A percentile compares a stretch with the other conserved stretches of the same genome.
Evolutionary conservation across 2,888 invertebrate species (phyloP).

Genomic region (Ennomos erosarius): DNA sequence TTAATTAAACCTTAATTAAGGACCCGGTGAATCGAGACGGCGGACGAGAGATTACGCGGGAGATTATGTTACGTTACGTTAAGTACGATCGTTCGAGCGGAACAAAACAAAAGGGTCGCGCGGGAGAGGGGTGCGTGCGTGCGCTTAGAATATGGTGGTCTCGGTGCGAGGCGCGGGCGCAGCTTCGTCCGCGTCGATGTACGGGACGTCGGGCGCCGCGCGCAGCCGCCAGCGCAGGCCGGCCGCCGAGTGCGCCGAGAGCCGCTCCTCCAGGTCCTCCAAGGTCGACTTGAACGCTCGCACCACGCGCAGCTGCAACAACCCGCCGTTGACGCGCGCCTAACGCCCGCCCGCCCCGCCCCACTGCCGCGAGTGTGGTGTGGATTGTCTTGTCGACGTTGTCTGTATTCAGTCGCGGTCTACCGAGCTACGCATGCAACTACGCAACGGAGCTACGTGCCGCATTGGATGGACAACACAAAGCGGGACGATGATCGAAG

Average conservation of each 20-base stretch:
- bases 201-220: slow-evolving; percentile 93
- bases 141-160: slow-evolving; percentile 74
- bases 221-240: slow-evolving; percentile 94
- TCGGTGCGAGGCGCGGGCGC: slow-evolving; percentile 68
- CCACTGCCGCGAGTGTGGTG: slow-evolving; percentile 69
- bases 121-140: slow-evolving; percentile 31
- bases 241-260: slow-evolving; percentile 98
- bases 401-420: slow-evolving; percentile 69
- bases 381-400: slow-evolving; percentile 63
- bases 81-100: slow-evolving; percentile 61
- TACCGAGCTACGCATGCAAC: neutral
- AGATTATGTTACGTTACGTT: slow-evolving; percentile 58
- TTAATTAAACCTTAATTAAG: slow-evolving; percentile 60
- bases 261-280: slow-evolving; percentile 99
- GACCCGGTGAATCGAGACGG: slow-evolving; percentile 47
- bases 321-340: slow-evolving; percentile 33
- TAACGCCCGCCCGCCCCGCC: slow-evolving; percentile 22
- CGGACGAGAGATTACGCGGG: slow-evolving; percentile 39
- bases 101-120: slow-evolving; percentile 33
- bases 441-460: too few relatives aligned
- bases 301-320: slow-evolving; percentile 99
- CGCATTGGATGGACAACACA: slow-evolving; percentile 45
- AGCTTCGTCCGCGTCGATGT: slow-evolving; percentile 89
- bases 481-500: slow-evolving; percentile 39
- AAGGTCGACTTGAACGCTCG: slow-evolving; percentile 99